Evolutionary conservation across 2,888 invertebrate species (phyloP).

Genomic region (Acleris emargana): DNA sequence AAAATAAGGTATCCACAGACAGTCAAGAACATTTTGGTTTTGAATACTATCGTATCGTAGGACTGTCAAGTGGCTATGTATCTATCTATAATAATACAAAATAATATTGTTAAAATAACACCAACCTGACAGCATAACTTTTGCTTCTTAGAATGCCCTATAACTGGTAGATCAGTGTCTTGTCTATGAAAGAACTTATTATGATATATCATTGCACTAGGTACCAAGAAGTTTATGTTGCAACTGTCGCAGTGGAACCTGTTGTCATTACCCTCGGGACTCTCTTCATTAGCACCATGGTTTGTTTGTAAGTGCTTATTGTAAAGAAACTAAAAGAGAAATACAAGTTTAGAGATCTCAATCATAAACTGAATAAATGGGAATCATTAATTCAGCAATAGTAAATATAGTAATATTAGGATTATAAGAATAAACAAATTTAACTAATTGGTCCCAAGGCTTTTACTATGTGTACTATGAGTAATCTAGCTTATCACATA

Average conservation of each 20-base stretch:
- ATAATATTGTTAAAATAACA: not conserved
- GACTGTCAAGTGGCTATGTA: no score
- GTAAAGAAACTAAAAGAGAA: slow-evolving; percentile 78
- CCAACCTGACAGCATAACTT: slow-evolving; percentile 65
- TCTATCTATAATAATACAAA: not conserved
- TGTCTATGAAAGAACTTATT: slow-evolving; percentile 77
- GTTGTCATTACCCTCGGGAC: slow-evolving; percentile 40
- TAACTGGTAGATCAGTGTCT: slow-evolving; percentile 64
- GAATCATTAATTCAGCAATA: no score
- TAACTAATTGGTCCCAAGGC: no score
- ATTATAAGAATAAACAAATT: no score
- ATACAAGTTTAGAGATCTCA: slow-evolving; percentile 9
- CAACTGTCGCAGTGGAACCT: slow-evolving; percentile 81
- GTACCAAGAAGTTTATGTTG: slow-evolving; percentile 80
- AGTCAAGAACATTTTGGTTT: no score
- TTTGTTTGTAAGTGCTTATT: slow-evolving; percentile 82
- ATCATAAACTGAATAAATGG: not conserved
- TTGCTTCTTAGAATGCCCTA: slow-evolving; percentile 74
- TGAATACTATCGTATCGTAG: no score
- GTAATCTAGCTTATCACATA: no score
- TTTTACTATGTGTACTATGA: no score
- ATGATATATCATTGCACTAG: slow-evolving; percentile 84
- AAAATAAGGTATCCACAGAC: no score
- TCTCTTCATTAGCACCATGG: slow-evolving; percentile 60
- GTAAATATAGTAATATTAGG: no score